phyloP scores from a whole-genome alignment of 2,888 invertebrate genomes.

The Bruchidius siliquastri region DNA sequence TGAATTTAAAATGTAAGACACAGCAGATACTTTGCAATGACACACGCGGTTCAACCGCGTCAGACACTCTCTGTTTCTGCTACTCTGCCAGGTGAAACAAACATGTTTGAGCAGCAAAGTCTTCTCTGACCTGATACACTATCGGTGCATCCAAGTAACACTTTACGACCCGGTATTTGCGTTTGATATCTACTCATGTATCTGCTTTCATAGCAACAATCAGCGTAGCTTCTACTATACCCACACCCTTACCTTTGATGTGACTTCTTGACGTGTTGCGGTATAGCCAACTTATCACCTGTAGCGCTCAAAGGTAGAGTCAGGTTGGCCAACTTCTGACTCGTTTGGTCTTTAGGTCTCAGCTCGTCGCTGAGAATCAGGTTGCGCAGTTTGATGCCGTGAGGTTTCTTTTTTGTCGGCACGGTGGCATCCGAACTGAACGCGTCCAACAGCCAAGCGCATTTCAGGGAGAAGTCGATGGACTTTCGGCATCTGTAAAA shows the following conservation, averaged over 20 bases:
- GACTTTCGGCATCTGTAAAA: constrained; percentile 80
- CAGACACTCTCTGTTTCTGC: too few species aligned
- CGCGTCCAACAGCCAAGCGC: constrained; percentile 95
- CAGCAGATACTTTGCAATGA: too few species aligned
- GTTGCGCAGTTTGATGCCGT: constrained; percentile 69
- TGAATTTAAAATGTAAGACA: constrained; percentile 37
- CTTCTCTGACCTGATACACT: too few species aligned
- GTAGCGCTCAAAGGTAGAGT: constrained; percentile 37
- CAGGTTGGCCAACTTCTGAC: constrained; percentile 11
- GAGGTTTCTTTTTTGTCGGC: constrained; percentile 67
- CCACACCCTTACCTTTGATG: constrained; percentile 58
- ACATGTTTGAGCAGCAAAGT: too few species aligned
- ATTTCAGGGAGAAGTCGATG: constrained; percentile 92
- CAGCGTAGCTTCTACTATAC: too few species aligned
- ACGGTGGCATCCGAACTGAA: constrained; percentile 73
- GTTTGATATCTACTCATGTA: too few species aligned
- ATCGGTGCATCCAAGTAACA: too few species aligned
- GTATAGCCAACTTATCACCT: constrained; percentile 31
- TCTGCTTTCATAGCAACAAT: too few species aligned
- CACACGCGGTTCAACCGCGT: too few species aligned
- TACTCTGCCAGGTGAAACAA: too few species aligned
- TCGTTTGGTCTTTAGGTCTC: constrained; percentile 34
- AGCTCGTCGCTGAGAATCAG: constrained; percentile 68
- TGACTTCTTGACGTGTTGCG: constrained; percentile 61
- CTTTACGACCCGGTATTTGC: too few species aligned